Conservation (phyloP, 2,888 invertebrate species). For the Caenorhabditis wallacei region DNA sequence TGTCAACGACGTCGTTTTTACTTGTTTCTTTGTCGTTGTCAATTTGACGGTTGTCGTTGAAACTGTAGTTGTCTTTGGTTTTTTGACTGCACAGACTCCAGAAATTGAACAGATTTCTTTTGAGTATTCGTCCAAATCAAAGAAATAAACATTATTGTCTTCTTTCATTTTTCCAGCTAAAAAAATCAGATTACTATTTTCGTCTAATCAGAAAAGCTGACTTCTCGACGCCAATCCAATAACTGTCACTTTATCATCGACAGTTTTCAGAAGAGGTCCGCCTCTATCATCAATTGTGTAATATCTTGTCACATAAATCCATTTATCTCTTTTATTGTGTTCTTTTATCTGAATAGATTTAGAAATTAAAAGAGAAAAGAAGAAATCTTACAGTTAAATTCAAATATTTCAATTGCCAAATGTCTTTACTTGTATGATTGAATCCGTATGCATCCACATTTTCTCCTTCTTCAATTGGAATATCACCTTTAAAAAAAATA, state of each 20-base stretch:
- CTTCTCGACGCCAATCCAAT: not conserved
- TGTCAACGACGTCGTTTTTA: no score
- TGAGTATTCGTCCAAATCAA: not conserved
- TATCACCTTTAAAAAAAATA: not conserved
- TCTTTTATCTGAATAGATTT: no score
- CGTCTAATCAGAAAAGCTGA: not conserved
- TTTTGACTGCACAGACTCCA: not conserved
- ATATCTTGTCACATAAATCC: not conserved
- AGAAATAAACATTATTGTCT: not conserved
- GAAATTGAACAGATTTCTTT: not conserved
- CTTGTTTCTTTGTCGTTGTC: not conserved
- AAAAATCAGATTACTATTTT: not conserved
- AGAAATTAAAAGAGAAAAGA: no score
- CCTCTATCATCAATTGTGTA: not conserved
- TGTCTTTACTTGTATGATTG: not conserved
- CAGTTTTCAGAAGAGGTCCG: not conserved
- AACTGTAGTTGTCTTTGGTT: not conserved
- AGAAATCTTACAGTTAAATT: no score
- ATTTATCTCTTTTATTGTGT: not conserved
- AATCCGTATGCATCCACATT: not conserved
- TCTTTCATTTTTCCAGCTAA: conserved; percentile 1
- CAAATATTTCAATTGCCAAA: no score
- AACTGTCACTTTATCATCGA: not conserved
- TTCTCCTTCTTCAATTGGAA: not conserved
- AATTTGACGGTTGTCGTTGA: not conserved